Percentiles rank a stretch among this genome's conserved stretches.
phyloP scores from a whole-genome alignment of 2,797 vertebrate species.

The Enteromius thamalakanensis region DNA sequence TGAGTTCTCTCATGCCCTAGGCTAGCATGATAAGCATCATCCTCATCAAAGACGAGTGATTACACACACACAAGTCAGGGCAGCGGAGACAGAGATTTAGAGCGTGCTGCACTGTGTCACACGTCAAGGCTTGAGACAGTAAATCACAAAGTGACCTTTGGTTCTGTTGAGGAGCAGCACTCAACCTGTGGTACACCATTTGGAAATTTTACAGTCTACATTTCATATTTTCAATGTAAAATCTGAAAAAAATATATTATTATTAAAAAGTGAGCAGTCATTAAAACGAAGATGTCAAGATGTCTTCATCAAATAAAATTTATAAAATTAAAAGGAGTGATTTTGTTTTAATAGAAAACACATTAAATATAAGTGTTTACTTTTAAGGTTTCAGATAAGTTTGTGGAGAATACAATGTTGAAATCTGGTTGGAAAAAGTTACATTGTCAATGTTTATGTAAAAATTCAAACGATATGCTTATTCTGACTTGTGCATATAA shows the following conservation, averaged over 20 bases:
- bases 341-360: too few species aligned
- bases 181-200: not conserved
- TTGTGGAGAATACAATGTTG: too few species aligned
- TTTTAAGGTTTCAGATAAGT: too few species aligned
- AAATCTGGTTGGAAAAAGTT: too few species aligned
- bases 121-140: not conserved
- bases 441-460: too few species aligned
- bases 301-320: too few species aligned
- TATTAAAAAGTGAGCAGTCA: not conserved
- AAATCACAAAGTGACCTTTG: conserved; percentile 31
- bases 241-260: not conserved
- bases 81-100: conserved; percentile 32
- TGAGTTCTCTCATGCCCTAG: conserved; percentile 60
- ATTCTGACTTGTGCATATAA: too few species aligned
- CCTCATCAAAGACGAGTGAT: conserved; percentile 70
- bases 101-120: conserved; percentile 21
- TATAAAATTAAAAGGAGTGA: too few species aligned
- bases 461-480: too few species aligned
- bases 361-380: too few species aligned
- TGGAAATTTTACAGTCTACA: not conserved
- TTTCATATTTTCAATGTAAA: not conserved
- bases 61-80: conserved; percentile 59
- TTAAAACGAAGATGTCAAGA: not conserved
- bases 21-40: conserved; percentile 65
- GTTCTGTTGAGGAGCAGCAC: not conserved